Conservation (phyloP, 1,140 invertebrate species). For the Drosophila lowei region DNA sequence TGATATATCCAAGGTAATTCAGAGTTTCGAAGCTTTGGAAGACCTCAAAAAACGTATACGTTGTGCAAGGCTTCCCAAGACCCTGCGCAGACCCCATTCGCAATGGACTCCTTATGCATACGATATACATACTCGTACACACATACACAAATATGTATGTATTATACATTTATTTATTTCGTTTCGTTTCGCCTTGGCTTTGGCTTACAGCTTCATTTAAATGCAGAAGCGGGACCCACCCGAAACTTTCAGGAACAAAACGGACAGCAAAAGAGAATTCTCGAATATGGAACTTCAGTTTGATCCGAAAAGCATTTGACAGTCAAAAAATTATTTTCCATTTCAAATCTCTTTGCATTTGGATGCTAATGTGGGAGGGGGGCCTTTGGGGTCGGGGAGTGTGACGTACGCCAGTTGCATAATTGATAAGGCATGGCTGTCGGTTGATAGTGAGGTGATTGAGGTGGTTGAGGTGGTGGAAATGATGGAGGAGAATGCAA, state of each 20-base stretch:
- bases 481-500: slow-evolving; percentile 30
- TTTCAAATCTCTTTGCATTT: slow-evolving; percentile 63
- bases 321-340: slow-evolving; percentile 52
- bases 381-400: slow-evolving; percentile 1
- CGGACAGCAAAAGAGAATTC: slow-evolving; percentile 39
- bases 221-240: slow-evolving; percentile 46
- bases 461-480: not conserved
- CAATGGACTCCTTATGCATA: too few species aligned
- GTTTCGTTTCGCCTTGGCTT: slow-evolving; percentile 33
- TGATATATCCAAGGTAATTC: too few species aligned
- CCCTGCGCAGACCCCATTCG: too few species aligned
- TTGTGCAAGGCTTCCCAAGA: too few species aligned
- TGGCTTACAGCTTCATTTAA: slow-evolving; percentile 67
- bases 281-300: slow-evolving; percentile 75
- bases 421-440: slow-evolving; percentile 60
- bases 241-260: slow-evolving; percentile 20
- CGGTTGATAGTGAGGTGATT: not conserved
- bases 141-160: too few species aligned
- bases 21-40: too few species aligned
- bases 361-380: slow-evolving; percentile 59
- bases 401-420: slow-evolving; percentile 70
- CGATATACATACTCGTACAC: too few species aligned
- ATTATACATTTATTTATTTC: slow-evolving; percentile 33
- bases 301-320: slow-evolving; percentile 76
- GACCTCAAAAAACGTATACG: too few species aligned